Evolutionary conservation across 30 jellyfish, hydroid and myxozoan genomes (phyloP), one percentile per base, ranked within the genome.

Genomic region (Mastigias papua): DNA sequence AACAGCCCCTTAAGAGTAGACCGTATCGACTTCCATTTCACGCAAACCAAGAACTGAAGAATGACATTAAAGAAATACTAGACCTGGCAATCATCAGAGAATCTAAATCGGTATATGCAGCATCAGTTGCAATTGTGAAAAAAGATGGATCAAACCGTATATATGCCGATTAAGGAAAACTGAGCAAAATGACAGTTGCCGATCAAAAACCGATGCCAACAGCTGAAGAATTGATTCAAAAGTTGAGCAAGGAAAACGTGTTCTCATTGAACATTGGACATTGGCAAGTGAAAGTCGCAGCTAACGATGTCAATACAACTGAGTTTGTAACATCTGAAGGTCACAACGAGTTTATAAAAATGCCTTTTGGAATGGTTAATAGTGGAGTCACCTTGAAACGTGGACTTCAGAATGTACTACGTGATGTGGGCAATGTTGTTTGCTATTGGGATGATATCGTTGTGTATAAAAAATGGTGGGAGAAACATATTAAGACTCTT

Each of bases 141-240:
- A 69, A 69, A 30, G 81, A 69, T 34, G 60, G 9, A 16, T 69
- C 81, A 69, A 69, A 69, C 34, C 73, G 22, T 7, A 20, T 61
- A 7, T 61, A 26, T 20, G 73, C 21, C 21, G 73, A 61, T 26
- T 61, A 69, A 5, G 8, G 81, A 28, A 26, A 26, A 30, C 81
- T 26, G 11, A 69, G 27, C 65, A 69, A 69, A 31, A 7, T 69
- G 60, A 69, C 81, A 30, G 81, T 11, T 6, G 16, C 27, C 27
- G 81, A 69, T 69, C 81, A 67, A 28, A 66, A 69, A 25, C 81
- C 81, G 13, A 69, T 69, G 81, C 57, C n/a, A 69, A 69, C 81
- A 11, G 65, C 81, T n/a, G 81, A 69, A 34, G 60, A 69, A 17
- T 30, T 69, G 9, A n/a, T 26, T 69, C 81, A 61, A 26, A 61